A percentile compares a stretch with the other conserved stretches of the same genome.
Conservation (phyloP, 2,797 vertebrate species). For the Necrosyrtes monachus region DNA sequence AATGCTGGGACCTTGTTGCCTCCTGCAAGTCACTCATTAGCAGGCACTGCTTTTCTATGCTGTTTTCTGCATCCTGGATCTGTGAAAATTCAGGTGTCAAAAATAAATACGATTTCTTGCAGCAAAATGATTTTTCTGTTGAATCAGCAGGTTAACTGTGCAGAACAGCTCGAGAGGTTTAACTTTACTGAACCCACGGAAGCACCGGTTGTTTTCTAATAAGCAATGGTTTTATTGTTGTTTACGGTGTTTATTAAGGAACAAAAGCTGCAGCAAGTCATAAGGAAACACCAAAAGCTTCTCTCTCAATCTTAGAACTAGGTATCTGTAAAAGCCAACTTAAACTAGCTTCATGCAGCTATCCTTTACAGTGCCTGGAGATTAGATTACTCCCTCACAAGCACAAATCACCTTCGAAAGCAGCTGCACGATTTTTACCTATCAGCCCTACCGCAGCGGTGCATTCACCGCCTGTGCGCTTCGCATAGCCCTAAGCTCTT, state of each 20-base stretch:
- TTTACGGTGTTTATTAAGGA: neutral
- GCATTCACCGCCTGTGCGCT: fast-evolving
- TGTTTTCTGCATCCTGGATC: neutral
- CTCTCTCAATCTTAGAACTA: neutral
- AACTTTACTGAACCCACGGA: neutral
- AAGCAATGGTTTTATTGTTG: neutral
- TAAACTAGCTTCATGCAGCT: neutral
- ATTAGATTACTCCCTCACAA: neutral
- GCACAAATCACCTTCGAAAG: neutral
- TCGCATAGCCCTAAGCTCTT: fast-evolving
- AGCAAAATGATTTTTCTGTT: neutral
- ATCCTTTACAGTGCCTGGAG: neutral
- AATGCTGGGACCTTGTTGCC: neutral
- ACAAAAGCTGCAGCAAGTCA: neutral
- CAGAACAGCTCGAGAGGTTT: neutral
- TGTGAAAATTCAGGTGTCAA: neutral
- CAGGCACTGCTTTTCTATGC: neutral
- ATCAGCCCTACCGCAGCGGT: neutral
- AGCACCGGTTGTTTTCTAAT: neutral
- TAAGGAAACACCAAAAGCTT: neutral
- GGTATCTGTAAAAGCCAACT: neutral
- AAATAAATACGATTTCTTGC: neutral
- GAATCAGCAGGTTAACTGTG: neutral
- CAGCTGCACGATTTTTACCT: neutral
- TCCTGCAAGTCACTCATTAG: neutral